phyloP scores from a whole-genome alignment of 2,888 invertebrate species.

The Hemicrepidius hirtus region DNA sequence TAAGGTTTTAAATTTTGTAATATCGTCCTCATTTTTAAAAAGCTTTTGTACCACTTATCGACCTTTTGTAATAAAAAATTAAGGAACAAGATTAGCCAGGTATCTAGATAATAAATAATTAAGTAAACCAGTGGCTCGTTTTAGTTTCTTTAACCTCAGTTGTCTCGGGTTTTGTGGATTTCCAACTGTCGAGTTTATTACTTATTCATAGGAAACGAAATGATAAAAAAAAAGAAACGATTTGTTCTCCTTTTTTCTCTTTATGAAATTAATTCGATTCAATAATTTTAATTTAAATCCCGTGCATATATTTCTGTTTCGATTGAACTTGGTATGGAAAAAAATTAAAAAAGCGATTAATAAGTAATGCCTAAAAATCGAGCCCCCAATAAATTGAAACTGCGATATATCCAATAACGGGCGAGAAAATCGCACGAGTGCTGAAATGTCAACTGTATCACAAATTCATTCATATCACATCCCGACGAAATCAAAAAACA shows the following conservation, averaged over 20 bases:
- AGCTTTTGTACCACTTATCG: slow-evolving; percentile 10
- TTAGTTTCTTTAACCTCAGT: slow-evolving; percentile 3
- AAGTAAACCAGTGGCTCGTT: slow-evolving; percentile 2
- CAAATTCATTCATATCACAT: slow-evolving; percentile 49
- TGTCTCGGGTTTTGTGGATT: neutral
- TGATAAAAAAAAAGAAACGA: neutral
- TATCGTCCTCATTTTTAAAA: neutral
- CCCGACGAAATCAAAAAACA: slow-evolving; percentile 47
- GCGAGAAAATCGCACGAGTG: slow-evolving; percentile 34
- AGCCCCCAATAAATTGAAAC: slow-evolving; percentile 10
- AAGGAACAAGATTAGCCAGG: slow-evolving; percentile 5
- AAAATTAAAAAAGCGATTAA: slow-evolving; percentile 3
- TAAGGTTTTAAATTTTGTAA: neutral
- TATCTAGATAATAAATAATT: slow-evolving; percentile 21
- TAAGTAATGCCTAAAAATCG: slow-evolving; percentile 20
- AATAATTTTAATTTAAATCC: neutral
- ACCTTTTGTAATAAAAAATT: slow-evolving; percentile 11
- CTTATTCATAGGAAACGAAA: neutral
- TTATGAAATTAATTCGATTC: neutral
- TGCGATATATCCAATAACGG: slow-evolving; percentile 31
- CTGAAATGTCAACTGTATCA: slow-evolving; percentile 42
- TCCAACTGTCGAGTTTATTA: neutral
- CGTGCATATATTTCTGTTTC: neutral
- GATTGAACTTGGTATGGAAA: neutral
- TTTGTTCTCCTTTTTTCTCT: neutral